Evolutionary conservation across 1,140 invertebrate species (phyloP).

Genomic region (Euura lappo): DNA sequence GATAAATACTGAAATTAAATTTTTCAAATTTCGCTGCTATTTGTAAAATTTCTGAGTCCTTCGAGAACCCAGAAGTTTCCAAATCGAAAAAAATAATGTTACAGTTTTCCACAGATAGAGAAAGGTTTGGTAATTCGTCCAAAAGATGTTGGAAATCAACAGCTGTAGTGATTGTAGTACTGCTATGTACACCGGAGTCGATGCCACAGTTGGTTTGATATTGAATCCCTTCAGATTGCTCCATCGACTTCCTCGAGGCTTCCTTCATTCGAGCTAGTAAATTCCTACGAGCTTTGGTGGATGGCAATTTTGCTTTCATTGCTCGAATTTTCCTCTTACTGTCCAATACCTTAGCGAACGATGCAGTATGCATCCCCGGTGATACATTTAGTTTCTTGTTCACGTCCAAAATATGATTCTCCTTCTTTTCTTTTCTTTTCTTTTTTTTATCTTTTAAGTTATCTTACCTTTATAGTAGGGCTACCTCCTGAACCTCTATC

Average conservation of each 20-base stretch:
- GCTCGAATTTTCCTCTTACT: background rate
- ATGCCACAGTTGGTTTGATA: slow-evolving; percentile 22
- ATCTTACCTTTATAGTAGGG: no score
- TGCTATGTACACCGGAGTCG: background rate
- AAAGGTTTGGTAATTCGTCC: background rate
- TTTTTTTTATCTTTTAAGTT: no score
- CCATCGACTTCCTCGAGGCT: slow-evolving; percentile 18
- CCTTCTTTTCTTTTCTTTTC: background rate
- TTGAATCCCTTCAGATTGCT: slow-evolving; percentile 19
- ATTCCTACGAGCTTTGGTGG: slow-evolving; percentile 13
- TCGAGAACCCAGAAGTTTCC: slow-evolving; percentile 26
- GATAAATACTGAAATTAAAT: no score
- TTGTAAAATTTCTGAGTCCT: slow-evolving; percentile 23
- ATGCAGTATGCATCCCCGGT: background rate
- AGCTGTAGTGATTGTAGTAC: no score
- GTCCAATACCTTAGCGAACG: background rate
- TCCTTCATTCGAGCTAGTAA: slow-evolving; percentile 7
- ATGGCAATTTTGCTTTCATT: slow-evolving; percentile 15
- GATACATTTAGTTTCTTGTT: background rate
- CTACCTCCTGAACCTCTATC: no score
- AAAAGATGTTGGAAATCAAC: background rate
- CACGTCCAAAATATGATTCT: background rate
- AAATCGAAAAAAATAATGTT: slow-evolving; percentile 29
- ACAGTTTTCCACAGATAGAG: background rate
- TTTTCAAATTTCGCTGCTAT: slow-evolving; percentile 30